Conservation (phyloP, 23 tunicate genomes). For the Trididemnum nubilum region DNA sequence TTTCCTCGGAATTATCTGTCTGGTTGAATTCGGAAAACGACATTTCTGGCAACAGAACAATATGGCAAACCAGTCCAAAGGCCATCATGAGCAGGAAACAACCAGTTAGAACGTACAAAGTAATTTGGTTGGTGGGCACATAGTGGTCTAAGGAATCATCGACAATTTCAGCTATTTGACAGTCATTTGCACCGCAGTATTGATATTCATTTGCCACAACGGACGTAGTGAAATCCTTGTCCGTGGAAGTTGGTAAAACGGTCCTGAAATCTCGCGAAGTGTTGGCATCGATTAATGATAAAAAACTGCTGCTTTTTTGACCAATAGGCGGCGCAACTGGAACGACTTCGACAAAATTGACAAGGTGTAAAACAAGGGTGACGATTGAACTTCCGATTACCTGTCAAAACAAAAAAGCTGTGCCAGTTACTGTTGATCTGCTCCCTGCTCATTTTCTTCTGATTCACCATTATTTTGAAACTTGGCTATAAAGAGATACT, state of each 20-base stretch:
- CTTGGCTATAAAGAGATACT: no score
- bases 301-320: no score
- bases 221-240: background rate
- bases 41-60: constrained; percentile 22
- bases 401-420: no score
- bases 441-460: no score
- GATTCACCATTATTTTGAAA: no score
- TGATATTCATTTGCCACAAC: background rate
- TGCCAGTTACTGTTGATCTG: no score
- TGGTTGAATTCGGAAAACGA: background rate
- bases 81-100: constrained; percentile 24
- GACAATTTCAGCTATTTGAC: constrained; percentile 22
- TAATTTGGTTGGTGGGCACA: constrained; percentile 41
- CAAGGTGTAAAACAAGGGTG: background rate
- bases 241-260: background rate
- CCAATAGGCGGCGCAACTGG: no score
- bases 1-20: background rate
- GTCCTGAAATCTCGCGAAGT: no score
- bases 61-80: constrained; percentile 9
- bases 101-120: constrained; percentile 15
- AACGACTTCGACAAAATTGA: no score
- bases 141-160: constrained; percentile 19
- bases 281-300: no score
- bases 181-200: constrained; percentile 46
- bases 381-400: background rate